phyloP scores from a whole-genome alignment of 2,113 vertebrate genomes.

The Sphaerodactylus townsendi region DNA sequence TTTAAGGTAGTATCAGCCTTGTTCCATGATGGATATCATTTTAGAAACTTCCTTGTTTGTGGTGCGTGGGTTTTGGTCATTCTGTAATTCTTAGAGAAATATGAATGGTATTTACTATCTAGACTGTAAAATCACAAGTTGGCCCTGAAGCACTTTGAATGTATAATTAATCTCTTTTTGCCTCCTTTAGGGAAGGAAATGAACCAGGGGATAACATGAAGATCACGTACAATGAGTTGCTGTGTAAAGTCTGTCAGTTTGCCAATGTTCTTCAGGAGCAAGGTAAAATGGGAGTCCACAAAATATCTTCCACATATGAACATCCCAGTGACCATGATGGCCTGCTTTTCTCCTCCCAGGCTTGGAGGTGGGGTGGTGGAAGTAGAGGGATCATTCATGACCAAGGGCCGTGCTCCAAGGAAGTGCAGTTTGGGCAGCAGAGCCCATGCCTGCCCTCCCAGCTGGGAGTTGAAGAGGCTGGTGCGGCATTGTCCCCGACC shows the following conservation, averaged over 20 bases:
- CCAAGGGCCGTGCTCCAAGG: background rate
- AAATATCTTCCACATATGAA: background rate
- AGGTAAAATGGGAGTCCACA: constrained; percentile 70
- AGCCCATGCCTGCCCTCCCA: no score
- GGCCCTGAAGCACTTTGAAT: background rate
- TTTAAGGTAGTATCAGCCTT: background rate
- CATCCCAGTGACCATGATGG: background rate
- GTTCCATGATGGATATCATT: background rate
- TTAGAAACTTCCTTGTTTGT: background rate
- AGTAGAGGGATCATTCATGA: background rate
- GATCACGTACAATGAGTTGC: constrained; percentile 89
- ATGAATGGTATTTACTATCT: background rate
- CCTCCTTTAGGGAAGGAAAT: constrained; percentile 90
- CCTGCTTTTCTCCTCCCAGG: background rate
- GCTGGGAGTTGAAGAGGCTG: no score
- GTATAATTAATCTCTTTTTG: background rate
- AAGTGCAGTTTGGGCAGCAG: no score
- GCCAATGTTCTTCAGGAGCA: constrained; percentile 89
- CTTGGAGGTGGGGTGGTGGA: background rate
- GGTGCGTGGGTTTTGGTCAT: constrained; percentile 3
- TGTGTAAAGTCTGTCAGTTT: constrained; percentile 89
- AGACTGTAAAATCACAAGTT: background rate
- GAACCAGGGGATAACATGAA: constrained; percentile 85
- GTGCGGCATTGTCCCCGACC: no score
- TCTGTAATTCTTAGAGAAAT: background rate